Evolutionary conservation across 2,888 invertebrate genomes (phyloP).

Genomic region (Marasmarcha lunaedactyla): DNA sequence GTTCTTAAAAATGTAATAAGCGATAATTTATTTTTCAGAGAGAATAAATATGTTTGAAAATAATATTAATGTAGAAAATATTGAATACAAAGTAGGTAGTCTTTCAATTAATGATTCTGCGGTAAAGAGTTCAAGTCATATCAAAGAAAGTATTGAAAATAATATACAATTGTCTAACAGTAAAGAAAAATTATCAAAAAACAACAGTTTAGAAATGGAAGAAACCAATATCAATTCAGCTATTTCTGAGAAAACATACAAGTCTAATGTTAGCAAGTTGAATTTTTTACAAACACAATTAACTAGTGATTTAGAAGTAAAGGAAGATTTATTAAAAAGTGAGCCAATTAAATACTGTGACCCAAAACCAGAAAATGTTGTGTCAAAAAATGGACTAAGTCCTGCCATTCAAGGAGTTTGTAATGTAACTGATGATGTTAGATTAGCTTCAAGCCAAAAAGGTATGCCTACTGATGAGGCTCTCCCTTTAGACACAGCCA

Average conservation of each 20-base stretch:
- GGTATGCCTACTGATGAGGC: not conserved
- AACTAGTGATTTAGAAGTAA: conserved; percentile 22
- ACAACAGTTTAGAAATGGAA: not conserved
- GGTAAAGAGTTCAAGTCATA: conserved; percentile 8
- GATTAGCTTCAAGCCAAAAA: conserved; percentile 36
- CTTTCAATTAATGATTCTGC: conserved; percentile 42
- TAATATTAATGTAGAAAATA: conserved; percentile 41
- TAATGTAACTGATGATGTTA: conserved; percentile 53
- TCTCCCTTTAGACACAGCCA: conserved; percentile 17
- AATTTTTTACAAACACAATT: conserved; percentile 59
- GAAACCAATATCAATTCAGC: not conserved
- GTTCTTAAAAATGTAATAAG: too few relatives aligned
- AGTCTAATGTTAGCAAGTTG: conserved; percentile 48
- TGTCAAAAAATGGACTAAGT: conserved; percentile 14
- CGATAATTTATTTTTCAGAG: conserved; percentile 49
- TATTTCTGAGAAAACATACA: conserved; percentile 26
- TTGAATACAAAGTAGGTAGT: conserved; percentile 42
- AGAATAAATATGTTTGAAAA: conserved; percentile 66
- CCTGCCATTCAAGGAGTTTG: conserved; percentile 20
- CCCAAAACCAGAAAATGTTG: conserved; percentile 11
- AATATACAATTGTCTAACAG: not conserved
- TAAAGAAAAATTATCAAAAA: not conserved
- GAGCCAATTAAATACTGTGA: conserved; percentile 23
- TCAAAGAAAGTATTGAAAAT: not conserved
- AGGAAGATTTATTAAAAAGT: conserved; percentile 20